These are phyloP conservation scores for Steinernema feltiae DNA, from an alignment of 1,140 invertebrate species.

Conservation along the genomic window DNA sequence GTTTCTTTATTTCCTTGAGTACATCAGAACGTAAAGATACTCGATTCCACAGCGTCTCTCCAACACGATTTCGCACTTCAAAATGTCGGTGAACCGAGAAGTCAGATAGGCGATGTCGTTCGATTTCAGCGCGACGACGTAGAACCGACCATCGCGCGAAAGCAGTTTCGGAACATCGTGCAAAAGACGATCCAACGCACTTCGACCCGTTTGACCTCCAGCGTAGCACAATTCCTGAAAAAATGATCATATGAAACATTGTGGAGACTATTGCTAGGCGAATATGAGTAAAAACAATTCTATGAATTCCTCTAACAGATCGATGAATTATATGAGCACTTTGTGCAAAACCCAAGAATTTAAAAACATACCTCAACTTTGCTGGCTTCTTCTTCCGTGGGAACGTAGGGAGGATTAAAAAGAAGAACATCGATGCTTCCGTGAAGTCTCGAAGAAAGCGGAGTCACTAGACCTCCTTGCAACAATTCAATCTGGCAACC, in stretches of 20 bases:
- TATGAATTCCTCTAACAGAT: too few species aligned
- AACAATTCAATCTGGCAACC: constrained; percentile 64
- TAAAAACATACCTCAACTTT: constrained; percentile 28
- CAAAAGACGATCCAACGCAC: constrained; percentile 43
- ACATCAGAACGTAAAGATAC: constrained; percentile 45
- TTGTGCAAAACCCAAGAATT: too few species aligned
- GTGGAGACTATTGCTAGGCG: too few species aligned
- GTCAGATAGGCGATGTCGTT: constrained; percentile 39
- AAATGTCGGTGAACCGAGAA: constrained; percentile 12
- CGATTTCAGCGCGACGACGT: constrained; percentile 49
- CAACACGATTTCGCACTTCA: constrained; percentile 25
- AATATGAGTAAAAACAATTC: too few species aligned
- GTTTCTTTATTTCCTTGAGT: neutral
- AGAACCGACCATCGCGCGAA: constrained; percentile 40
- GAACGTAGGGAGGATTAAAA: constrained; percentile 96
- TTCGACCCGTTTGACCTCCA: constrained; percentile 44
- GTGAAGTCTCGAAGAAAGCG: constrained; percentile 53
- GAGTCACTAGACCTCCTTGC: constrained; percentile 66
- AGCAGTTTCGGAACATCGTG: constrained; percentile 41
- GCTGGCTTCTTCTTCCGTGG: constrained; percentile 64
- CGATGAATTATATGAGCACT: too few species aligned
- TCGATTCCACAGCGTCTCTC: constrained; percentile 53
- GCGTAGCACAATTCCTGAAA: constrained; percentile 50
- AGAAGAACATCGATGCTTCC: constrained; percentile 72
- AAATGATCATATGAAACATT: too few species aligned